A percentile compares a stretch with the other conserved stretches of the same genome.
These are phyloP conservation scores for Ostrea denselamellosa DNA, from an alignment of 1,140 invertebrate species.

Conservation along the genomic window DNA sequence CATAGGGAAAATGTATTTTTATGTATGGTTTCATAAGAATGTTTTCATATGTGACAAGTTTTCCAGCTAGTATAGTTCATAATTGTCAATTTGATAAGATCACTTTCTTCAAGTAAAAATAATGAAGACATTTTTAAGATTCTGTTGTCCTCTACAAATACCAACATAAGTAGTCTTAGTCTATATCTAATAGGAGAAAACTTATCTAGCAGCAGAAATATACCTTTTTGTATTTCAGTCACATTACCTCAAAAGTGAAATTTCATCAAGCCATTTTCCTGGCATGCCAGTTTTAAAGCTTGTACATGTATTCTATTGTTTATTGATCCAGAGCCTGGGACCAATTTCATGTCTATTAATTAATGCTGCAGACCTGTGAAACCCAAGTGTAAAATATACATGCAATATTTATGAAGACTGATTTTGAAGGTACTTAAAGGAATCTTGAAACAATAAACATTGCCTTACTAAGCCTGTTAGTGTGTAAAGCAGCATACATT, in stretches of 20 bases:
- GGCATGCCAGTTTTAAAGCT: neutral
- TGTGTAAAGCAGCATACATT: no score
- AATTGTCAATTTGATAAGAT: no score
- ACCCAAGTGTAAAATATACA: conserved; percentile 14
- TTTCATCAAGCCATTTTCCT: conserved; percentile 14
- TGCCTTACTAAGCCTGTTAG: no score
- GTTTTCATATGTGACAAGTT: no score
- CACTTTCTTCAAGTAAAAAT: neutral
- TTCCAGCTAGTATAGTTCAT: no score
- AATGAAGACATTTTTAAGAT: neutral
- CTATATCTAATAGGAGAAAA: neutral
- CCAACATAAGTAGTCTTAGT: neutral
- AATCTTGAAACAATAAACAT: neutral
- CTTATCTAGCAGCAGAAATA: neutral
- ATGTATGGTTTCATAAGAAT: no score
- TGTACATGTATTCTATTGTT: neutral
- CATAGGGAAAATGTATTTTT: no score
- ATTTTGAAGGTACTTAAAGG: neutral
- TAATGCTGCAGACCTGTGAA: neutral
- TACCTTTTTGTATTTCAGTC: conserved; percentile 1
- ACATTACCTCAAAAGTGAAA: neutral
- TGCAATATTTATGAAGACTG: conserved; percentile 9
- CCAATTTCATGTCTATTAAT: conserved; percentile 24
- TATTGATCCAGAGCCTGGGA: neutral
- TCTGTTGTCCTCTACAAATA: neutral